A percentile compares a stretch with the other conserved stretches of the same genome.
These are phyloP conservation scores for Drosophila multiciliata DNA, from an alignment of 2,888 invertebrate genomes.

Conservation along the genomic window DNA sequence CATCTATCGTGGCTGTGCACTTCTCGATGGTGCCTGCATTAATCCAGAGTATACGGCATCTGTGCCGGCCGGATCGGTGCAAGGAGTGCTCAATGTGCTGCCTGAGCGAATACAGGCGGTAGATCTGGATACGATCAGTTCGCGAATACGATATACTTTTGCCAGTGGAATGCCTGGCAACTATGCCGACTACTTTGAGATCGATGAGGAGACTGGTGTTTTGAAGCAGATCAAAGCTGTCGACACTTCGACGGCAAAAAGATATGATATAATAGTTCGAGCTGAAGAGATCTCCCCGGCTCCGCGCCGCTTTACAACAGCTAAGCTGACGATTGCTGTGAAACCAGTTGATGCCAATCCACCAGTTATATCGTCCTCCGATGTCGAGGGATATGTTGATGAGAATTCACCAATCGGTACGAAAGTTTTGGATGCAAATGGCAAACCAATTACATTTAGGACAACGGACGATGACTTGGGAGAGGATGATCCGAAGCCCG, in stretches of 20 bases:
- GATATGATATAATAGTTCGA: slow-evolving; percentile 93
- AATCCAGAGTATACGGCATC: slow-evolving; percentile 94
- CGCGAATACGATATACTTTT: slow-evolving; percentile 93
- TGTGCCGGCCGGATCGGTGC: slow-evolving; percentile 91
- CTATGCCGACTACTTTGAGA: slow-evolving; percentile 92
- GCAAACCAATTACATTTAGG: slow-evolving; percentile 89
- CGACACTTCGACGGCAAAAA: slow-evolving; percentile 91
- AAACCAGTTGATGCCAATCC: slow-evolving; percentile 95
- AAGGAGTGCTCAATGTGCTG: slow-evolving; percentile 92
- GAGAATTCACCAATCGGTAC: slow-evolving; percentile 95
- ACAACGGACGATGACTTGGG: slow-evolving; percentile 95
- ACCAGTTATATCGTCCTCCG: slow-evolving; percentile 90
- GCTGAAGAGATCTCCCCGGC: slow-evolving; percentile 94
- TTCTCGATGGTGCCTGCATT: slow-evolving; percentile 93
- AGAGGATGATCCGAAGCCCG: slow-evolving; percentile 91
- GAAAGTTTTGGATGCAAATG: slow-evolving; percentile 89
- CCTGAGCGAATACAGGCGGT: slow-evolving; percentile 96
- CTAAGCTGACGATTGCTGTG: slow-evolving; percentile 92
- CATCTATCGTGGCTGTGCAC: slow-evolving; percentile 93
- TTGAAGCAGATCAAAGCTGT: slow-evolving; percentile 92
- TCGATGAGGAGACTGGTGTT: slow-evolving; percentile 92
- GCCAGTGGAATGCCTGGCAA: slow-evolving; percentile 91
- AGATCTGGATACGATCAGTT: slow-evolving; percentile 94
- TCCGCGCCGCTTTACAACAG: slow-evolving; percentile 92
- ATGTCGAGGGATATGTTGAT: slow-evolving; percentile 91